Evolutionary conservation across 2,888 invertebrate species (phyloP).

Genomic region (Lumbricus terrestris): DNA sequence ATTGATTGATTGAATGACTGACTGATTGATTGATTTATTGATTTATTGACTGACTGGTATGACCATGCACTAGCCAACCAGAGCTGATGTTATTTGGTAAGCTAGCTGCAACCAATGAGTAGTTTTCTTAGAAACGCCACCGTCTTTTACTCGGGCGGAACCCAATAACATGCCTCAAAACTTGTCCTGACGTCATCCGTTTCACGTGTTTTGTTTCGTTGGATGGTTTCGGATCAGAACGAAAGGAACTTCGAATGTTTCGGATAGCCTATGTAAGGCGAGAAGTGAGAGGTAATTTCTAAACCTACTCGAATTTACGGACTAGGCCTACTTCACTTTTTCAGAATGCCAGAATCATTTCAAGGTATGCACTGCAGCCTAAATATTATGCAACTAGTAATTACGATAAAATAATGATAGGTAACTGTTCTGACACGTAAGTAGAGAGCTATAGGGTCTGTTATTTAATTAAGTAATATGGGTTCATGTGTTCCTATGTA

Average conservation of each 20-base stretch:
- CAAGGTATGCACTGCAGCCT: no score
- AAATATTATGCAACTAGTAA: no score
- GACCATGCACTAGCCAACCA: no score
- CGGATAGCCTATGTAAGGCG: neutral
- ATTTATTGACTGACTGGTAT: no score
- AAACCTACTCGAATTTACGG: neutral
- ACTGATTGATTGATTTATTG: no score
- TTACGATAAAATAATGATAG: no score
- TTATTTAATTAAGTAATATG: no score
- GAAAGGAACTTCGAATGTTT: neutral
- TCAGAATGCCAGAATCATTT: neutral
- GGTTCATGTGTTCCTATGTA: no score
- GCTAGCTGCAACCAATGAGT: neutral
- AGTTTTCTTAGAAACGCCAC: neutral
- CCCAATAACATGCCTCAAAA: neutral
- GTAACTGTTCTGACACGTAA: no score
- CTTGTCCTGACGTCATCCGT: neutral
- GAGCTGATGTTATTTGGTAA: no score
- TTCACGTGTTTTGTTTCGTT: neutral
- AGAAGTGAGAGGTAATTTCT: neutral
- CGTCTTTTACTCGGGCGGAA: neutral
- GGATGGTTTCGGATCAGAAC: neutral
- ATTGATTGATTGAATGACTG: no score
- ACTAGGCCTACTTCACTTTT: neutral
- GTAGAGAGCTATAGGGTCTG: no score